Evolutionary conservation across 2,888 invertebrate genomes (phyloP).

Genomic region (Xestia c-nigrum): DNA sequence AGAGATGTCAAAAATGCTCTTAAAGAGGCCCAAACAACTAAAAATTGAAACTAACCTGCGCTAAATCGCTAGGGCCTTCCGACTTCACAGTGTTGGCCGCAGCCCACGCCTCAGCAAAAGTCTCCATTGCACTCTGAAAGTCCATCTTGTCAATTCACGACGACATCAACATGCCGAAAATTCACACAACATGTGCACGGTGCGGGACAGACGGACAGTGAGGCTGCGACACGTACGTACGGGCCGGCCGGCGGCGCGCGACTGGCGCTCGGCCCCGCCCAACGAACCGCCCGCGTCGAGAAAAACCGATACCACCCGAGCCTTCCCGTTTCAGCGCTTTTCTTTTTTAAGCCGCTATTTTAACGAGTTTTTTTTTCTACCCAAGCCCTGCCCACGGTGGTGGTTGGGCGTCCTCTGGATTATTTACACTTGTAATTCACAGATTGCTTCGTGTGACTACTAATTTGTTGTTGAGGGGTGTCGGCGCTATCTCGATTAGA

Average conservation of each 20-base stretch:
- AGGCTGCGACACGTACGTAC: constrained; percentile 83
- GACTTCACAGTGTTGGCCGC: constrained; percentile 94
- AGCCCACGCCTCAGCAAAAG: constrained; percentile 99
- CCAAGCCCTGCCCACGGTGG: constrained; percentile 88
- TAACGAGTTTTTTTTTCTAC: constrained; percentile 87
- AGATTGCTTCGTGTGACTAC: constrained; percentile 81
- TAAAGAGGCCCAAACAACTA: constrained; percentile 22
- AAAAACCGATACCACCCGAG: constrained; percentile 90
- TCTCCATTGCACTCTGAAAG: constrained; percentile 99
- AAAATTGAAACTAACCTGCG: constrained; percentile 91
- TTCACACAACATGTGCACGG: constrained; percentile 85
- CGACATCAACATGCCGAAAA: constrained; percentile 89
- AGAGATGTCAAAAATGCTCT: constrained; percentile 1
- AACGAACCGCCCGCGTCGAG: constrained; percentile 88
- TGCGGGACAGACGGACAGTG: constrained; percentile 70
- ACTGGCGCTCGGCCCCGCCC: constrained; percentile 89
- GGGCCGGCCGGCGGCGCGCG: constrained; percentile 92
- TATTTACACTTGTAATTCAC: constrained; percentile 91
- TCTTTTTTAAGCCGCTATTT: constrained; percentile 90
- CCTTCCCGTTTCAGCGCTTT: constrained; percentile 91
- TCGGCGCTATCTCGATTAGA: constrained; percentile 78
- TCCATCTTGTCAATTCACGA: constrained; percentile 93
- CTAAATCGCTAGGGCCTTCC: constrained; percentile 90
- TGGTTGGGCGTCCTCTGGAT: constrained; percentile 89
- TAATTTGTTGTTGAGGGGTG: constrained; percentile 83